Evolutionary conservation across 2,797 vertebrate genomes (phyloP), one percentile per base, ranked within the genome.

Genomic region (Gambusia yucatana): DNA sequence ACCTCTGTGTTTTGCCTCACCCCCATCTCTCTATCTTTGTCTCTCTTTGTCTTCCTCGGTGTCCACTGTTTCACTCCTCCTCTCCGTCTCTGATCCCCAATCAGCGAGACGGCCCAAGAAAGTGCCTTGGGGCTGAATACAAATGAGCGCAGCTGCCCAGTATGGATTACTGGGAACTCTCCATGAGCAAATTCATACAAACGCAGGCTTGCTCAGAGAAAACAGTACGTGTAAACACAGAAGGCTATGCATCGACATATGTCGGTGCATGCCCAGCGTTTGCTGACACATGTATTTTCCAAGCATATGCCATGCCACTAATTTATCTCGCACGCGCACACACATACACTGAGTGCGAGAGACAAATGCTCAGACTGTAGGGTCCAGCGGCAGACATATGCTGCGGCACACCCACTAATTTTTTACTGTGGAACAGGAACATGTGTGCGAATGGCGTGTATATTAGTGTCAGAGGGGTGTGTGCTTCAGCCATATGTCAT

Each of bases 141-240:
- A 81, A 95, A 94, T 90, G 83, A 92, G 87, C 59, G 33, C 93
- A 94, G 91, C 93, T 94, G 93, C 90, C 86, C 88, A 82, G 75
- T 86, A 78, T 50, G 76, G 92, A 91, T 93, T 93, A 94, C 77
- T 78, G 75, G 83, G 69, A 79, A 76, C 28, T 11, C 83, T 80
- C 52, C 14, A 73, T 72, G 67, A 71, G 83, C 77, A 87, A 57
- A 84, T 91, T 86, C 81, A 84, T 88, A 73, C 73, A 84, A 61
- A 76, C 74, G 52, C 36, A 72, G 30, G 30, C 52, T 70, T 7
- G 10, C 1, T 2, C 57, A 78, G 17, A 87, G 52, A 91, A 83
- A 88, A 84, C 72, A 76, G 30, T 73, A 46, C 11, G 55, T 55
- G 81, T 69, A 81, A 79, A 87, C 69, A 86, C 3, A 82, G 43